Base-by-base conservation (phyloP, 2,113 vertebrate genomes). In the Periophthalmus modestus region DNA sequence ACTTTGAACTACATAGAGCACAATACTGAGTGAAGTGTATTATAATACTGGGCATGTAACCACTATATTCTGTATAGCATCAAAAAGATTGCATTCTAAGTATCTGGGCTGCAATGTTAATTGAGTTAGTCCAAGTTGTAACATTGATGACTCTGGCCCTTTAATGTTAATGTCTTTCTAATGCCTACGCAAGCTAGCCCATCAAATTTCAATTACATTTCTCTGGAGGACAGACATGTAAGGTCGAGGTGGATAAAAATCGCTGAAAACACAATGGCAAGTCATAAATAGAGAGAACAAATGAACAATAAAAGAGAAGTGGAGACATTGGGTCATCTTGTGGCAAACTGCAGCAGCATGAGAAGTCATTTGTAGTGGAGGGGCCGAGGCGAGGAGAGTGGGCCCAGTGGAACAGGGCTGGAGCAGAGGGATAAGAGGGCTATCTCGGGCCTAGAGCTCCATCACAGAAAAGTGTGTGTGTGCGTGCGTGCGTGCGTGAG, bases 371-470 rank as follows among this genome's bases (percentile, higher is more conserved):
- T 66, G 36, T 14, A 14, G 65, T 3, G 33, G 16, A 58, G 48
- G 72, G 55, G 78, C 39, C 79, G 18, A 68, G 48, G 77, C 62
- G 69, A 2, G 57, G 14, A 70, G 50, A 70, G 33, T 34, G 50
- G 82, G 82, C 80, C 85, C 85, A 85, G 74, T 79, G 84, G 63
- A 78, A 72, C 69, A 80, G 59, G 73, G 77, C 88, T 90, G 86
- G 78, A 77, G 83, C 77, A 79, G 34, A 63, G 50, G 82, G 85
- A 89, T 89, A 90, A 89, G 82, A 87, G 70, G 65, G 71, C 77
- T 74, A 85, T 90, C 84, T 85, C 70, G 68, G 76, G 81, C 85
- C 84, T 71, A 59, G 24, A 74, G 85, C 83, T 76, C 43, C 50
- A 78, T 71, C 80, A 73, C 50, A 82, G 39, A 43, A 43, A 43